Evolutionary conservation across 2,797 vertebrate species (phyloP).

Genomic region (Anabacerthia variegaticeps): DNA sequence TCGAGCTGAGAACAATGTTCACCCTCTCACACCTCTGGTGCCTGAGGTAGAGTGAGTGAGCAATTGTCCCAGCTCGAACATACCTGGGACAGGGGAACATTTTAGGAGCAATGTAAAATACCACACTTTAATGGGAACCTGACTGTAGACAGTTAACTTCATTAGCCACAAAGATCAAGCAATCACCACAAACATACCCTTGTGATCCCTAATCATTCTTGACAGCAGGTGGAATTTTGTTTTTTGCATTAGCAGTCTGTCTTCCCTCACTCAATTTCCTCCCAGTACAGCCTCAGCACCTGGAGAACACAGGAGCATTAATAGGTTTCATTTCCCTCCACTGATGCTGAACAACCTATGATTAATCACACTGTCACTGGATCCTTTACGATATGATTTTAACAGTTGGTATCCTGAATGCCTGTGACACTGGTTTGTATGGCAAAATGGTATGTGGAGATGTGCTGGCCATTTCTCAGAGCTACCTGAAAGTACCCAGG

Average conservation of each 20-base stretch:
- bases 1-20: not conserved
- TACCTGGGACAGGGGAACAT: not conserved
- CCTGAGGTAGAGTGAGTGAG: not conserved
- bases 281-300: not conserved
- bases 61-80: fast-evolving
- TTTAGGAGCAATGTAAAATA: not conserved
- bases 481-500: not conserved
- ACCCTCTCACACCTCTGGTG: not conserved
- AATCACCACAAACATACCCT: not conserved
- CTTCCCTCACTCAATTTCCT: slow-evolving; percentile 14
- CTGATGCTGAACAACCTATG: not conserved
- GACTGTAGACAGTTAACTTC: not conserved
- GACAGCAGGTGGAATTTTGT: slow-evolving; percentile 9
- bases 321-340: not conserved
- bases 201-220: not conserved
- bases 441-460: not conserved
- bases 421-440: not conserved
- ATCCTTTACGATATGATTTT: not conserved
- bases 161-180: not conserved
- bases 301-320: not conserved
- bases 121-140: not conserved
- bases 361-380: slow-evolving; percentile 45
- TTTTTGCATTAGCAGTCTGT: not conserved
- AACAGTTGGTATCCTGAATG: not conserved
- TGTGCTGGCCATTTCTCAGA: not conserved